Base-by-base conservation (phyloP, 2,113 vertebrate species). In the Tympanuchus pallidicinctus region DNA sequence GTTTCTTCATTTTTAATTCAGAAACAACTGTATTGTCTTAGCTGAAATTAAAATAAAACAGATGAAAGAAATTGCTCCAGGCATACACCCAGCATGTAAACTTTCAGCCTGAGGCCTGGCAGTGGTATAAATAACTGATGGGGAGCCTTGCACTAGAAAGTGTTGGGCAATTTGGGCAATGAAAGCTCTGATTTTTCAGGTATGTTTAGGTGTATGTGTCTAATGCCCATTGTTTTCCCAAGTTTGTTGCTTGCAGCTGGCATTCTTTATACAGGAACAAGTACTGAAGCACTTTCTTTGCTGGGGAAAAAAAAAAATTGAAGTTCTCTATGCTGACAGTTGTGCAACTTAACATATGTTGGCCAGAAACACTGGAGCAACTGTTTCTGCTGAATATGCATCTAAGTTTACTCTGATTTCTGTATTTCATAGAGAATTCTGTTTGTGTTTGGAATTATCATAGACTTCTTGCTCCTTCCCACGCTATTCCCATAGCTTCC, bases 11-110 rank as follows among this genome's bases (percentile, higher is more conserved):
- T 60, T 83, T 83, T 47, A 36, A 52, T 90, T 72, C 54, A 75
- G 77, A 72, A 86, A 56, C 69, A 80, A 54, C 60, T 86, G 82
- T 40, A 81, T 81, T 90, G 61, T 28, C 90, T 90, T 77, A 88
- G 86, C 27, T 90, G 45, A 82, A 82, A 75, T 65, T 8, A 8
- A 4, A 64, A 52, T 36, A 56, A 56, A 56, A 47, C 47, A 59
- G 24, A 78, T 65, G 40, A 61, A 65, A 77, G 17, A 43, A 34
- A 42, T 63, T 63, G 38, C 43, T 90, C 36, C 66, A 47, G 28
- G 77, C 86, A 17, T 22, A n/a, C 0, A 0, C 80, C 59, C 77
- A 69, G 40, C 24, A 22, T 76, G 83, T 84, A 54, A 93, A 76
- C 70, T 75, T 88, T 75, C 90, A 90, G 77, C 66, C 40, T 57